Evolutionary conservation across 2,888 invertebrate genomes (phyloP).

Genomic region (Blastobasis lacticolella): DNA sequence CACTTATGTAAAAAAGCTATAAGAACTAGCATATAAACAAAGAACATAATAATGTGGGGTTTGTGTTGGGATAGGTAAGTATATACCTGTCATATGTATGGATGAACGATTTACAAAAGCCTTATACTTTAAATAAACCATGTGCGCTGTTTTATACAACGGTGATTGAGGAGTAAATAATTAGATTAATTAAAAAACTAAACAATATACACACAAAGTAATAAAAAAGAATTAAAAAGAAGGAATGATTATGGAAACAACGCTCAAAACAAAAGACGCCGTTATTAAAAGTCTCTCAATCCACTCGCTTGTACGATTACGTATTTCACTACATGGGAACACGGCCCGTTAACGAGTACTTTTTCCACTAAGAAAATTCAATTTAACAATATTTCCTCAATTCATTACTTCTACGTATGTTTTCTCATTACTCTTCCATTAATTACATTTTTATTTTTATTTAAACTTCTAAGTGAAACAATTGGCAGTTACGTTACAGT

Average conservation of each 20-base stretch:
- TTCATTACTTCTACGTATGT: slow-evolving; percentile 52
- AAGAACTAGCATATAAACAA: not conserved
- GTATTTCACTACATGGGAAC: slow-evolving; percentile 42
- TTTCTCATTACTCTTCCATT: slow-evolving; percentile 32
- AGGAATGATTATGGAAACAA: slow-evolving; percentile 27
- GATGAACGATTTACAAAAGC: no score
- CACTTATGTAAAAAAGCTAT: not conserved
- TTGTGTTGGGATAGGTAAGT: not conserved
- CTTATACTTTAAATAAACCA: not conserved
- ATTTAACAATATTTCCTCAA: slow-evolving; percentile 55
- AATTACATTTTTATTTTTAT: slow-evolving; percentile 24
- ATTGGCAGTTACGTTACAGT: slow-evolving; percentile 52
- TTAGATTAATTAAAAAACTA: no score
- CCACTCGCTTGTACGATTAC: slow-evolving; percentile 27
- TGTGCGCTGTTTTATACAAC: not conserved
- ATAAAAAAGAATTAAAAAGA: slow-evolving; percentile 12
- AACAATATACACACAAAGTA: slow-evolving; percentile 8
- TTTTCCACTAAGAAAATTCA: slow-evolving; percentile 63
- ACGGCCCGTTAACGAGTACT: slow-evolving; percentile 63
- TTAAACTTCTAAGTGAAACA: slow-evolving; percentile 40
- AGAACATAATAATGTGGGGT: not conserved
- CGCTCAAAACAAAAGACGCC: slow-evolving; percentile 11
- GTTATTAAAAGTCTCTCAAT: slow-evolving; percentile 16
- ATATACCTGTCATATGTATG: no score
- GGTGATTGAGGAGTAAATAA: no score